Evolutionary conservation across 2,888 invertebrate genomes (phyloP).

Genomic region (Coelogynopora nodosa): DNA sequence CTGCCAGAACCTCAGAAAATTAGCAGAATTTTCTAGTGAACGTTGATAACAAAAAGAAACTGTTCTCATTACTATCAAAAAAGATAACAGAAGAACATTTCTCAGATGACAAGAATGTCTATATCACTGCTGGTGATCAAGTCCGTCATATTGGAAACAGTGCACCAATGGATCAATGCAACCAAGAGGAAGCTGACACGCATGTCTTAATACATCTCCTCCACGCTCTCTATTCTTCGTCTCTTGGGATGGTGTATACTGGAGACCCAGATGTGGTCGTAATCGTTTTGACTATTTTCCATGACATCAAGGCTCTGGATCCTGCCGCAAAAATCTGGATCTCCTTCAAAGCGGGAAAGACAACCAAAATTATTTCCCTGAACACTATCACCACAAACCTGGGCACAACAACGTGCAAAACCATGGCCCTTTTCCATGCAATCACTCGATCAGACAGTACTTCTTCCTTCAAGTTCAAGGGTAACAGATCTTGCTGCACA

Average conservation of each 20-base stretch:
- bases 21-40: slow-evolving; percentile 42
- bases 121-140: slow-evolving; percentile 34
- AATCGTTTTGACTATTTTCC: slow-evolving; percentile 43
- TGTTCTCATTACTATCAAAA: neutral
- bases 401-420: slow-evolving; percentile 46
- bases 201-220: slow-evolving; percentile 39
- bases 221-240: slow-evolving; percentile 37
- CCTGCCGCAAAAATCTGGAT: slow-evolving; percentile 45
- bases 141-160: slow-evolving; percentile 28
- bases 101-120: neutral
- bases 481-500: slow-evolving; percentile 41
- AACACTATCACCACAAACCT: slow-evolving; percentile 44
- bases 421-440: slow-evolving; percentile 45
- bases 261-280: slow-evolving; percentile 34
- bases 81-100: neutral
- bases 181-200: slow-evolving; percentile 37
- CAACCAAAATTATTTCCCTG: slow-evolving; percentile 44
- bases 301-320: slow-evolving; percentile 43
- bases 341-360: slow-evolving; percentile 44
- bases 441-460: slow-evolving; percentile 48
- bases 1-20: slow-evolving; percentile 44
- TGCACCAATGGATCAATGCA: slow-evolving; percentile 38
- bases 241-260: slow-evolving; percentile 32
- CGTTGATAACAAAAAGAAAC: slow-evolving; percentile 44
- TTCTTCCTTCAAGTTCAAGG: slow-evolving; percentile 45